Evolutionary conservation across 1,140 invertebrate species (phyloP).

Genomic region (Drosophila saltans): DNA sequence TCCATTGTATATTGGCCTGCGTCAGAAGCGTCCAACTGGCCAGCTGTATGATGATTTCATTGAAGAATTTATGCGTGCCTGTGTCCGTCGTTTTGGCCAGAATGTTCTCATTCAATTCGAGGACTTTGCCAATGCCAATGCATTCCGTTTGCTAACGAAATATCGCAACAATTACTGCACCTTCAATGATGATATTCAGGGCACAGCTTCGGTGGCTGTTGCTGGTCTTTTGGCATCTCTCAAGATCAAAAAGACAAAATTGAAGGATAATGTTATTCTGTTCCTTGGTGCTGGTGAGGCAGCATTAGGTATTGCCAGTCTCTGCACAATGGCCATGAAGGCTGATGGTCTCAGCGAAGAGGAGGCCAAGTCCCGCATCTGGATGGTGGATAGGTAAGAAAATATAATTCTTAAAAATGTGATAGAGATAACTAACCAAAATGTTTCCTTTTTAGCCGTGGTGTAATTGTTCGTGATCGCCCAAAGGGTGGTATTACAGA

Average conservation of each 20-base stretch:
- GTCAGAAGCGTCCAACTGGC: slow-evolving; percentile 93
- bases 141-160: slow-evolving; percentile 94
- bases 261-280: slow-evolving; percentile 93
- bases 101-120: slow-evolving; percentile 96
- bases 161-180: slow-evolving; percentile 95
- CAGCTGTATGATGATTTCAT: slow-evolving; percentile 95
- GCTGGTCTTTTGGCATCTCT: slow-evolving; percentile 94
- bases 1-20: slow-evolving; percentile 96
- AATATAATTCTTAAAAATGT: background rate
- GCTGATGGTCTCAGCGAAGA: slow-evolving; percentile 88
- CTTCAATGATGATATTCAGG: slow-evolving; percentile 99
- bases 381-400: slow-evolving; percentile 84
- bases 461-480: slow-evolving; percentile 91
- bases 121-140: slow-evolving; percentile 98
- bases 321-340: slow-evolving; percentile 95
- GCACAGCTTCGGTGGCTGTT: slow-evolving; percentile 95
- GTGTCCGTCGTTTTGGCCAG: slow-evolving; percentile 93
- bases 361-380: slow-evolving; percentile 65
- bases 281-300: slow-evolving; percentile 98
- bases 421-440: too few species aligned
- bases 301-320: slow-evolving; percentile 92
- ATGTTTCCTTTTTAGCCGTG: slow-evolving; percentile 89
- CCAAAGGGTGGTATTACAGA: slow-evolving; percentile 87
- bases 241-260: slow-evolving; percentile 90
- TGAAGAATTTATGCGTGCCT: slow-evolving; percentile 98